These are phyloP conservation scores for Eilema sororculum DNA, from an alignment of 2,888 invertebrate genomes.

Conservation along the genomic window DNA sequence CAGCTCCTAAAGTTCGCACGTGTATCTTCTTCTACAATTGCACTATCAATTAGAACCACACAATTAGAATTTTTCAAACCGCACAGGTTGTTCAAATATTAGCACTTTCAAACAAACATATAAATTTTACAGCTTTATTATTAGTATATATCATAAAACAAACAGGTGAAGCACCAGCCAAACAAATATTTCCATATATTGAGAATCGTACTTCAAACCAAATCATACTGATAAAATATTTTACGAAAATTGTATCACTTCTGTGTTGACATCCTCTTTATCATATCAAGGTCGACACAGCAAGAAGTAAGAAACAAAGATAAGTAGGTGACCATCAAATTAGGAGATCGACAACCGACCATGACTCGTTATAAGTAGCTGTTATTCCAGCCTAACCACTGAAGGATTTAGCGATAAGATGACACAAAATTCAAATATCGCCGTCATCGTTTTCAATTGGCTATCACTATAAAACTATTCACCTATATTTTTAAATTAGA, in stretches of 20 bases:
- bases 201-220: background rate
- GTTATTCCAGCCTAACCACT: slow-evolving; percentile 66
- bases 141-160: background rate
- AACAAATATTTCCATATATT: background rate
- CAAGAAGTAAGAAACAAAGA: slow-evolving; percentile 59
- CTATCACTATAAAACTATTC: slow-evolving; percentile 26
- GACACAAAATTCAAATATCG: slow-evolving; percentile 65
- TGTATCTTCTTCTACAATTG: too few species aligned
- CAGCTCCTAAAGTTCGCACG: too few species aligned
- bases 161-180: background rate
- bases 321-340: slow-evolving; percentile 80
- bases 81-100: background rate
- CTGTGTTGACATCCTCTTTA: slow-evolving; percentile 52
- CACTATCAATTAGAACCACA: too few species aligned
- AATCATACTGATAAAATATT: background rate
- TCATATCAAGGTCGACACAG: slow-evolving; percentile 61
- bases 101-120: background rate
- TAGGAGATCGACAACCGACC: slow-evolving; percentile 85
- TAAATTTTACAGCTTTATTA: background rate
- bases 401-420: slow-evolving; percentile 81
- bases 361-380: slow-evolving; percentile 75
- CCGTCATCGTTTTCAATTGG: slow-evolving; percentile 33
- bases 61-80: background rate
- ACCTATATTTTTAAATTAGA: slow-evolving; percentile 35
- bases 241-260: slow-evolving; percentile 19